These are phyloP conservation scores for Sterrhoptilus dennistouni DNA, from an alignment of 2,113 vertebrate species.

Conservation along the genomic window DNA sequence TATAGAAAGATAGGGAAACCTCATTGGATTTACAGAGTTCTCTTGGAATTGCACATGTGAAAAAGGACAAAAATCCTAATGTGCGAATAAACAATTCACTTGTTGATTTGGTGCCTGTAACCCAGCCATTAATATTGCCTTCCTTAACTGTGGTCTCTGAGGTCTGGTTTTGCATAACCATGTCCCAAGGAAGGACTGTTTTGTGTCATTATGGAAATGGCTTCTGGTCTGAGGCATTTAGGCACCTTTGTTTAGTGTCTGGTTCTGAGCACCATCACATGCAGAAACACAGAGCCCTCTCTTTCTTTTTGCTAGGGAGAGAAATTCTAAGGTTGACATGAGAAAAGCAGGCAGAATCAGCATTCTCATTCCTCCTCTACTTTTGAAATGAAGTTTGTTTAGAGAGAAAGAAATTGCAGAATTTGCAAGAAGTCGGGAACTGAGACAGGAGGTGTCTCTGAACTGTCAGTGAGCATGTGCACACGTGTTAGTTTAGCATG, in stretches of 20 bases:
- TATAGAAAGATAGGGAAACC: neutral
- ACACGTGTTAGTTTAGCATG: neutral
- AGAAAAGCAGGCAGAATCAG: neutral
- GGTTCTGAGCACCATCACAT: neutral
- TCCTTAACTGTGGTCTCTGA: neutral
- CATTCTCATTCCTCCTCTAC: neutral
- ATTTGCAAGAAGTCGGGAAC: neutral
- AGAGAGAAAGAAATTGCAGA: neutral
- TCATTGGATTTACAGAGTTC: neutral
- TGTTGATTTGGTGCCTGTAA: neutral
- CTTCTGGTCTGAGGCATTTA: neutral
- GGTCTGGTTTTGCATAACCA: neutral
- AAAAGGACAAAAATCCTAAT: neutral
- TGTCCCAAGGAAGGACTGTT: neutral
- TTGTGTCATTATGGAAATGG: conserved; percentile 20
- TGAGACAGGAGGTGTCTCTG: neutral
- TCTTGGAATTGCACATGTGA: neutral
- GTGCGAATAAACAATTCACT: neutral
- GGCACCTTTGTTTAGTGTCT: neutral
- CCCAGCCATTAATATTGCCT: neutral
- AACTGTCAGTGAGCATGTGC: neutral
- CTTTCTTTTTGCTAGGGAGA: neutral
- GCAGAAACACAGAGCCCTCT: neutral
- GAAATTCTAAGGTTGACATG: neutral
- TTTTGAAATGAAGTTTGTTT: neutral